These are phyloP conservation scores for Pristionchus mayeri DNA, from an alignment of 2,888 invertebrate species.

Conservation along the genomic window DNA sequence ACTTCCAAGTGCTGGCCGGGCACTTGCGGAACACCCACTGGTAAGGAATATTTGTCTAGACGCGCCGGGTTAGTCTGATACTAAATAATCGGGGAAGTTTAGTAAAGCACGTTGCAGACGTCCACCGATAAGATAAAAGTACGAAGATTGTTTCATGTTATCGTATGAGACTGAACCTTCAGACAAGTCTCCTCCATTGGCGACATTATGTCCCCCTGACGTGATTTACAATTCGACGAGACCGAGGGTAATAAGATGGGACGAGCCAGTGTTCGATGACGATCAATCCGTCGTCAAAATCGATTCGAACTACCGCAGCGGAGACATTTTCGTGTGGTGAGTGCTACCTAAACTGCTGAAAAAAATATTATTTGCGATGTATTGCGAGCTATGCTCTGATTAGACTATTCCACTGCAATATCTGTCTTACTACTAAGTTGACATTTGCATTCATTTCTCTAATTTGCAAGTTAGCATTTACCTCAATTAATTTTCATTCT, in stretches of 20 bases:
- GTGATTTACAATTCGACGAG: background rate
- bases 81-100: no score
- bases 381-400: no score
- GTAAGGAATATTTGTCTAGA: background rate
- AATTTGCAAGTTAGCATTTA: no score
- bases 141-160: background rate
- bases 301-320: conserved; percentile 22
- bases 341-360: no score
- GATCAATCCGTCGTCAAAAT: background rate
- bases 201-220: background rate
- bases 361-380: no score
- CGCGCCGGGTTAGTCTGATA: background rate
- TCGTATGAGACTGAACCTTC: background rate
- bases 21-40: background rate
- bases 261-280: conserved; percentile 10
- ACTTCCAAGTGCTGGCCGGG: background rate
- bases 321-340: conserved; percentile 16
- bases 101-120: no score
- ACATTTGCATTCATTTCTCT: no score
- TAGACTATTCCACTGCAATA: no score
- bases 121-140: no score
- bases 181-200: conserved; percentile 4
- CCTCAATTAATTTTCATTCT: background rate
- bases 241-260: background rate
- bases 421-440: no score